Evolutionary conservation across 2,888 invertebrate genomes (phyloP).

Genomic region (Tachina fera): DNA sequence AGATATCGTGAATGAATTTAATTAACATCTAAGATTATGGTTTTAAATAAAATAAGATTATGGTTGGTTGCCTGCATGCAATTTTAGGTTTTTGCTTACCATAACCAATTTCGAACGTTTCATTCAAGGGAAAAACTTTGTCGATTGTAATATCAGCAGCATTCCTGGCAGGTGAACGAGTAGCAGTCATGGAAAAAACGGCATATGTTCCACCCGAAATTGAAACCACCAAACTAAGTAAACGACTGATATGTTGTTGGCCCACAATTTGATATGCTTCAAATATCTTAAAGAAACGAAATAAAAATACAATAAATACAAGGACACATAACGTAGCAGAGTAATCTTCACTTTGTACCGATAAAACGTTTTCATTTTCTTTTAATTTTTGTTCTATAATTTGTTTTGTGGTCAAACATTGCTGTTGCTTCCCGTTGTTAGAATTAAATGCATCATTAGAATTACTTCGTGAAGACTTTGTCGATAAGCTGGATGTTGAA

Average conservation of each 20-base stretch:
- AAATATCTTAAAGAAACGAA: slow-evolving; percentile 76
- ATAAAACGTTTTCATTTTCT: slow-evolving; percentile 79
- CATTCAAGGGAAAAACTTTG: slow-evolving; percentile 91
- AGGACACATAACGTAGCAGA: neutral
- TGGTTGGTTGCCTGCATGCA: neutral
- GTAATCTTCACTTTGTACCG: slow-evolving; percentile 76
- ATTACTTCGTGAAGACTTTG: slow-evolving; percentile 44
- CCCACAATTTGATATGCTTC: slow-evolving; percentile 82
- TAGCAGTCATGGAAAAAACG: slow-evolving; percentile 79
- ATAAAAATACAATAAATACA: slow-evolving; percentile 19
- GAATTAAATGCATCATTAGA: slow-evolving; percentile 47
- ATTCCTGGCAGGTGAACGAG: slow-evolving; percentile 86
- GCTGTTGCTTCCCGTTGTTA: slow-evolving; percentile 36
- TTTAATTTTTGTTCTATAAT: slow-evolving; percentile 82
- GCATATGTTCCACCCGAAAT: slow-evolving; percentile 80
- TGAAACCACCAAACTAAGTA: slow-evolving; percentile 80
- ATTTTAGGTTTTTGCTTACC: slow-evolving; percentile 80
- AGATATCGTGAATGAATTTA: too few species aligned
- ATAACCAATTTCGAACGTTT: slow-evolving; percentile 90
- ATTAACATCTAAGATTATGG: too few species aligned
- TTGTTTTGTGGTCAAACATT: slow-evolving; percentile 71
- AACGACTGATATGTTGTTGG: slow-evolving; percentile 79
- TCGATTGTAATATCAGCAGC: slow-evolving; percentile 91
- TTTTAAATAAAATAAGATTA: too few species aligned
- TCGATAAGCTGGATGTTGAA: slow-evolving; percentile 66